A percentile compares a stretch with the other conserved stretches of the same genome.
Conservation (phyloP, 2,888 invertebrate genomes). For the Chironomus riparius region DNA sequence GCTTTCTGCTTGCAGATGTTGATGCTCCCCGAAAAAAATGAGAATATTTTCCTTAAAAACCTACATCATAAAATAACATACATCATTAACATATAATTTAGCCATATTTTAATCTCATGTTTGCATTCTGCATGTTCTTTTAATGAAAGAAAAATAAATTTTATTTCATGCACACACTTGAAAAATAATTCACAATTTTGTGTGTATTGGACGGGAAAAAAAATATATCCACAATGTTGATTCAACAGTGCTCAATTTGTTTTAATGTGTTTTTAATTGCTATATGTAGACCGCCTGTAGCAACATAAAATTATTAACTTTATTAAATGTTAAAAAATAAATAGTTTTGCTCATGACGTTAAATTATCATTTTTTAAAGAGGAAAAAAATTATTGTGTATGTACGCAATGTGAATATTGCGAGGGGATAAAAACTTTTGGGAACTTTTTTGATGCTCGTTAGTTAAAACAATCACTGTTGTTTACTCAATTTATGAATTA, state of each 20-base stretch:
- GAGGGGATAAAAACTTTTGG: no score
- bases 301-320: conserved; percentile 23
- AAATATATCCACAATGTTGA: conserved; percentile 16
- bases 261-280: conserved; percentile 26
- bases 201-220: neutral
- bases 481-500: no score
- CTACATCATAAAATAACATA: neutral
- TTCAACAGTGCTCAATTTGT: conserved; percentile 26
- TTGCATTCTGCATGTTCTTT: conserved; percentile 15
- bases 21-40: neutral
- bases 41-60: neutral
- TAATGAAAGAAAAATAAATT: neutral
- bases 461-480: no score
- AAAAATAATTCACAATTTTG: neutral
- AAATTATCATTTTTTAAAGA: neutral
- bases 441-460: no score
- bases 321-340: conserved; percentile 23
- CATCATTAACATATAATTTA: conserved; percentile 27
- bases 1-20: neutral
- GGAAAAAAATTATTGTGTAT: neutral
- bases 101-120: conserved; percentile 25
- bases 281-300: neutral
- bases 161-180: neutral
- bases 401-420: no score
- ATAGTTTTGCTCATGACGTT: conserved; percentile 1